phyloP scores from a whole-genome alignment of 2,113 vertebrate species.

The Sinocyclocheilus maitianheensis region DNA sequence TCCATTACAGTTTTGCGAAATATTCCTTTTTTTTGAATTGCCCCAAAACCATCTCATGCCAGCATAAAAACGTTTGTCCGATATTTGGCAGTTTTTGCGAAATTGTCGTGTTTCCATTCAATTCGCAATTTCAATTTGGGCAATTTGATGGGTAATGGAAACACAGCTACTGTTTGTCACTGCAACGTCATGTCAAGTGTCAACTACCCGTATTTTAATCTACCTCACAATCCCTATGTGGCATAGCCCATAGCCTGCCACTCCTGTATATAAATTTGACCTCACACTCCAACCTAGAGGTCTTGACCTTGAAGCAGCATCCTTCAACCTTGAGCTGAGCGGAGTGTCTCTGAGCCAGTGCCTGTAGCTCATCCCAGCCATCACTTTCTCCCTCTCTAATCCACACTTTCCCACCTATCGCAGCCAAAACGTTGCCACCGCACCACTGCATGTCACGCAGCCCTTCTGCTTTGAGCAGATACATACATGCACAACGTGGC shows the following conservation, averaged over 20 bases:
- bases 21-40: too few species aligned
- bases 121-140: background rate
- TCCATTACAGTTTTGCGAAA: too few species aligned
- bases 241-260: conserved; percentile 50
- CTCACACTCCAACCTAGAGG: conserved; percentile 50
- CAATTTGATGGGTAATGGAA: too few species aligned
- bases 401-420: conserved; percentile 55
- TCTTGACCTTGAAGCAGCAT: conserved; percentile 59
- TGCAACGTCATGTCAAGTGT: background rate
- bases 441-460: background rate
- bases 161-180: background rate
- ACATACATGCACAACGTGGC: conserved; percentile 47
- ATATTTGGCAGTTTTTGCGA: background rate
- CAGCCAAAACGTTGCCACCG: conserved; percentile 45
- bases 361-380: conserved; percentile 32
- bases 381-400: conserved; percentile 49
- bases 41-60: too few species aligned
- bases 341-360: conserved; percentile 10
- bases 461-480: conserved; percentile 20
- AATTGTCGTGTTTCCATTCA: background rate
- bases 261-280: conserved; percentile 61
- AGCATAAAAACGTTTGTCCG: too few species aligned
- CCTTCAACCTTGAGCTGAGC: conserved; percentile 48
- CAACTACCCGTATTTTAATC: conserved; percentile 30
- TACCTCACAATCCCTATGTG: conserved; percentile 55